Percentiles rank a stretch among this genome's conserved stretches.
These are phyloP conservation scores for Hecatera dysodea DNA, from an alignment of 2,888 invertebrate species.

Conservation along the genomic window DNA sequence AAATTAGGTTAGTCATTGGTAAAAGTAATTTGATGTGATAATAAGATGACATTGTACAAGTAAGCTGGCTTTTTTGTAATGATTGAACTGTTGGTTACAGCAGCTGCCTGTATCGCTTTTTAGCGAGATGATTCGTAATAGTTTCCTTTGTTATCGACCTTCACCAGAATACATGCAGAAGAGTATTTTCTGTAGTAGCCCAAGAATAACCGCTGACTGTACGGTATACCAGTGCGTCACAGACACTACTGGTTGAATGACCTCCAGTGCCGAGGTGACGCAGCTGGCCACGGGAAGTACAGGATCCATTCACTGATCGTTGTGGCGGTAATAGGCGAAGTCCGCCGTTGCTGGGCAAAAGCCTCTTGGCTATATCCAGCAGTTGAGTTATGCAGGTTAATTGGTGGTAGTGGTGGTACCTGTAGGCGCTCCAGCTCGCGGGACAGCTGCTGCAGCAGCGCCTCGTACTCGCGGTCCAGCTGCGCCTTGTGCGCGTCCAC, in stretches of 20 bases:
- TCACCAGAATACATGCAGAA: neutral
- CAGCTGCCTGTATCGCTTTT: neutral
- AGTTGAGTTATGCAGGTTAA: neutral
- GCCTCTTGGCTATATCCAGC: neutral
- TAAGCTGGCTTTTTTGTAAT: neutral
- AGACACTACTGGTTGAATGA: neutral
- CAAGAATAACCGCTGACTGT: neutral
- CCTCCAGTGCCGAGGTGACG: neutral
- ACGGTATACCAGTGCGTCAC: neutral
- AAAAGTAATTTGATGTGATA: neutral
- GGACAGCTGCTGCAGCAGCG: slow-evolving; percentile 96
- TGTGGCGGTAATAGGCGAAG: neutral
- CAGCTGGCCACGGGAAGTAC: neutral
- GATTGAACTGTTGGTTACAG: neutral
- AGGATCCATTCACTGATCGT: neutral
- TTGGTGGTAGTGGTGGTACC: slow-evolving; percentile 73
- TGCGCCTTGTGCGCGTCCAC: slow-evolving; percentile 99
- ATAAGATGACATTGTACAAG: neutral
- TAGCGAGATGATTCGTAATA: neutral
- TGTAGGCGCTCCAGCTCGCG: slow-evolving; percentile 97
- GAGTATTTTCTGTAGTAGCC: neutral
- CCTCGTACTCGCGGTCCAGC: slow-evolving; percentile 99
- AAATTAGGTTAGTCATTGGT: neutral
- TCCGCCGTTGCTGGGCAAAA: neutral
- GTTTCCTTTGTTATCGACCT: neutral